Evolutionary conservation across 2,113 vertebrate genomes (phyloP).

Genomic region (Forbesichthys papilliferus): DNA sequence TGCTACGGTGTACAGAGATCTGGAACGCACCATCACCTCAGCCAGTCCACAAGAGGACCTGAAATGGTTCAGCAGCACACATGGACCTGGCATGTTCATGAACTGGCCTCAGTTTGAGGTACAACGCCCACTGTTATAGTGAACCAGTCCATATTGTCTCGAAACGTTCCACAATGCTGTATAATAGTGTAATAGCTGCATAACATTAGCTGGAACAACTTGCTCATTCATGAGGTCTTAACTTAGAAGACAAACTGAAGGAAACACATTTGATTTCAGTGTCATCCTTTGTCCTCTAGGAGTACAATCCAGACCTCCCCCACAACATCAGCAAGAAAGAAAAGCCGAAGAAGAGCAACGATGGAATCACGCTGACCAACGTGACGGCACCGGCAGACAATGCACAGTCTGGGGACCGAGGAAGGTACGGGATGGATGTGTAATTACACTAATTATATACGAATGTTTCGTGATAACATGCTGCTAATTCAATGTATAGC

Average conservation of each 20-base stretch:
- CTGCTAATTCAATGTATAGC: neutral
- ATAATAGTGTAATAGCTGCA: no score
- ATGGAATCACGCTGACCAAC: conserved; percentile 80
- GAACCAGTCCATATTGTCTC: neutral
- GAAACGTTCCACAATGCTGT: no score
- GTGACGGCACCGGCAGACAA: conserved; percentile 70
- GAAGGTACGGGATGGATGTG: conserved; percentile 75
- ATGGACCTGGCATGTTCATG: conserved; percentile 93
- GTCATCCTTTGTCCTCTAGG: conserved; percentile 67
- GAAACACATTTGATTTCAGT: neutral
- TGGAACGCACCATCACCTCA: conserved; percentile 86
- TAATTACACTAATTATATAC: neutral
- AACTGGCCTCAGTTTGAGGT: conserved; percentile 99
- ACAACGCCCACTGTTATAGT: neutral
- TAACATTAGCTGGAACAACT: no score
- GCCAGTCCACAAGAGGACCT: conserved; percentile 91
- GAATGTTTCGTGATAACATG: neutral
- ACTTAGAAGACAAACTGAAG: no score
- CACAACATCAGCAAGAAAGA: conserved; percentile 86
- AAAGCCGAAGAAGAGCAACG: conserved; percentile 84
- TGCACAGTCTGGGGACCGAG: conserved; percentile 77
- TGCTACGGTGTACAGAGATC: conserved; percentile 83
- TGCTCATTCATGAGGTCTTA: no score
- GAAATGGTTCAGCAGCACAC: conserved; percentile 88
- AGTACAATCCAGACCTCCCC: conserved; percentile 90